Evolutionary conservation across 1,140 invertebrate genomes (phyloP).

Genomic region (Drosophila nigrodunni): DNA sequence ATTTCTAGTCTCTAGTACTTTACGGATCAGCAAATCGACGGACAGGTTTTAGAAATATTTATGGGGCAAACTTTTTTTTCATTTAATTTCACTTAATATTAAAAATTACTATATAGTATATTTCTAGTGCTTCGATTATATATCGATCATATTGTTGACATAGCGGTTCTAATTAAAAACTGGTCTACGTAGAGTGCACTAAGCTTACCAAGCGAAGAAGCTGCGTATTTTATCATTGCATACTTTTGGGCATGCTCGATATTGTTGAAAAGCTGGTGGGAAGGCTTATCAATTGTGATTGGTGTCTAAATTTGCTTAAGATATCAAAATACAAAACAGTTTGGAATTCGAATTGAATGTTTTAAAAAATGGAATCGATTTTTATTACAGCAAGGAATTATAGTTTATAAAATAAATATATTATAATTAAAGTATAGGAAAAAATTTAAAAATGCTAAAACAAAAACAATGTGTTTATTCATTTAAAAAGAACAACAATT

Average conservation of each 20-base stretch:
- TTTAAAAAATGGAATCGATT: no score
- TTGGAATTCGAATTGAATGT: no score
- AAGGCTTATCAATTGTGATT: no score
- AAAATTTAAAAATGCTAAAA: no score
- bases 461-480: no score
- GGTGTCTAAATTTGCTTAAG: no score
- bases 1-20: not conserved
- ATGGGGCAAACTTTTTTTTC: not conserved
- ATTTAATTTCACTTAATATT: not conserved
- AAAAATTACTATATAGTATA: not conserved
- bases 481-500: no score
- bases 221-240: not conserved
- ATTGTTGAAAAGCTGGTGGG: not conserved
- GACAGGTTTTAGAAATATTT: constrained; percentile 22
- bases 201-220: not conserved
- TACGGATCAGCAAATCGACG: not conserved
- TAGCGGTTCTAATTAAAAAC: constrained; percentile 17
- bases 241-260: not conserved
- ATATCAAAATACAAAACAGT: no score
- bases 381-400: no score
- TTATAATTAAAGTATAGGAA: no score
- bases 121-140: not conserved
- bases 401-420: no score
- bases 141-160: constrained; percentile 5
- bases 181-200: not conserved